Evolutionary conservation across 2,888 invertebrate species (phyloP), one percentile per base, ranked within the genome.

Genomic region (Rhamnusium bicolor): DNA sequence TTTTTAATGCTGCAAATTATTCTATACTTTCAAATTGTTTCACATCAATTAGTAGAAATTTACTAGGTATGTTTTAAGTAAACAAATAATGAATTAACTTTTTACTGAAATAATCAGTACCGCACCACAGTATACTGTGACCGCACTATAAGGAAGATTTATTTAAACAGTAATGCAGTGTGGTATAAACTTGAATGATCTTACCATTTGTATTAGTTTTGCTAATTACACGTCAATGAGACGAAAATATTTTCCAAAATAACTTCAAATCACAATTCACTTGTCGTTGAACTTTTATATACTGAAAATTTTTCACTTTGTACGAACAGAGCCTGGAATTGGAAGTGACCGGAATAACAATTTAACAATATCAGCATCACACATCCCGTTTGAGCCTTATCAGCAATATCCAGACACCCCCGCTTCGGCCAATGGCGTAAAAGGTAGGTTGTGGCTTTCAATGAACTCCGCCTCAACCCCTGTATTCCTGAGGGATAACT

Each of bases 301-400:
- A 16, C 7, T 47, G 40, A 54, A 68, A 24, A 63, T 19, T 66
- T 60, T 40, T 18, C 46, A 69, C 60, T 60, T 51, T 54, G 61
- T 61, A 65, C 58, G 29, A 19, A 61, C 51, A 69, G n/a, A n/a
- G 49, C 40, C 66, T 56, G 47, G 56, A 46, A 60, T 67, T 77
- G 77, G 80, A 80, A 79, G 72, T 79, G 80, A 79, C 79, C 80
- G 76, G 81, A 82, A 79, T 79, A 79, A 79, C 78, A 81, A 80
- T 79, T 78, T 77, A 61, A 27, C 68, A 71, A 75, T 83, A 82
- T 82, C 82, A 80, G 79, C 81, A 77, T 80, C 80, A 80, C 80
- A 82, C 81, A 83, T 82, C 81, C 84, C 78, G 78, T 81, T 70
- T 69, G 69, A 70, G 69, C 69, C 78, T 84, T 84, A 84, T 84